These are phyloP conservation scores for Sinotaia quadrata DNA, from an alignment of 2,888 invertebrate species.

Conservation along the genomic window DNA sequence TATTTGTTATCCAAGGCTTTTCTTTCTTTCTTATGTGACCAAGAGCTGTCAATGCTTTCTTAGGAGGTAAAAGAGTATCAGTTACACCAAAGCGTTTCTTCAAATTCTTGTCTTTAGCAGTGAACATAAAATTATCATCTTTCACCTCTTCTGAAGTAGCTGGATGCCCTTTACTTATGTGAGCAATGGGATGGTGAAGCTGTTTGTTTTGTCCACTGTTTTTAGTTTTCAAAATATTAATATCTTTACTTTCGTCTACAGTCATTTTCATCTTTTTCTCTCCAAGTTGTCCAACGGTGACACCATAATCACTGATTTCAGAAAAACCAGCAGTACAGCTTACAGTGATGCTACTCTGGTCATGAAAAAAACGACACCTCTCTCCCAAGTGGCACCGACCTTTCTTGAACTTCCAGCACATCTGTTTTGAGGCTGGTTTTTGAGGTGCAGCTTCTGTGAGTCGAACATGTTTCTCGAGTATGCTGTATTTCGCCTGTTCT, in stretches of 20 bases:
- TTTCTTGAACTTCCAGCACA: conserved; percentile 94
- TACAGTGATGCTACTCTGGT: conserved; percentile 65
- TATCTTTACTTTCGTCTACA: not conserved
- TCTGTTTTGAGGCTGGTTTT: conserved; percentile 81
- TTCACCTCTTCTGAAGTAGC: conserved; percentile 42
- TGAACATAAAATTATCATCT: conserved; percentile 70
- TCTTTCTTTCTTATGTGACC: conserved; percentile 57
- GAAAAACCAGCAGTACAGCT: conserved; percentile 1
- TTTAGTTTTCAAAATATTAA: not conserved
- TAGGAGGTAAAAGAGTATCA: conserved; percentile 84
- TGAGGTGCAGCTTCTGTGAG: conserved; percentile 79
- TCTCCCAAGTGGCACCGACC: conserved; percentile 92
- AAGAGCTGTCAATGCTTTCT: conserved; percentile 83
- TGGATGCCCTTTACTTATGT: conserved; percentile 28
- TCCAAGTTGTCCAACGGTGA: not conserved
- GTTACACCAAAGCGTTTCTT: conserved; percentile 84
- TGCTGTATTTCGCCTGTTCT: conserved; percentile 87
- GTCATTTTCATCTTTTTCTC: not conserved
- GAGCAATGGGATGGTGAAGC: conserved; percentile 30
- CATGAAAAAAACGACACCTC: conserved; percentile 90
- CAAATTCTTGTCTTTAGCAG: conserved; percentile 76
- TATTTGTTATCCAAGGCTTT: conserved; percentile 63
- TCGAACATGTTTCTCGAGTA: conserved; percentile 92
- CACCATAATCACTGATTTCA: not conserved
- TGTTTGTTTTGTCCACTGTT: conserved; percentile 9